phyloP scores from a whole-genome alignment of 2,113 vertebrate genomes.

The Pitta sordida region DNA sequence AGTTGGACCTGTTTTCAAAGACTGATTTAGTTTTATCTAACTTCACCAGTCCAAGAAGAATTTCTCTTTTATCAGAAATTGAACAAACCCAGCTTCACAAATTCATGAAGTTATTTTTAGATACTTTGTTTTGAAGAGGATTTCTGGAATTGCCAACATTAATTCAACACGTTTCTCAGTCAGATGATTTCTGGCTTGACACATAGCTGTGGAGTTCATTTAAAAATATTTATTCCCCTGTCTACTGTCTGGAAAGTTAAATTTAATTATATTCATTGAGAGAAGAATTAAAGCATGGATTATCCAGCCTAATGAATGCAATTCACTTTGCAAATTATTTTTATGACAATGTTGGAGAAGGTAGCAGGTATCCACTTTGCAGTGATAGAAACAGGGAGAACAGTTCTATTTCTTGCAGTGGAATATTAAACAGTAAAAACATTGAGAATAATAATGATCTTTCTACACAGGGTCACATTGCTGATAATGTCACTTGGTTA shows the following conservation, averaged over 20 bases:
- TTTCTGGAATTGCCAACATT: constrained; percentile 23
- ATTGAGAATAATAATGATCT: not conserved
- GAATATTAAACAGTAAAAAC: not conserved
- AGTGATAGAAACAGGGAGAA: not conserved
- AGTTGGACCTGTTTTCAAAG: not conserved
- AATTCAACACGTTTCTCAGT: not conserved
- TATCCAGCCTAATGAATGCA: not conserved
- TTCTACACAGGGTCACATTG: not conserved
- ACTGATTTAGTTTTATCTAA: not conserved
- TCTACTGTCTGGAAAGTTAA: not conserved
- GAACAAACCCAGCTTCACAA: not conserved
- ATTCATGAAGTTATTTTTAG: not conserved
- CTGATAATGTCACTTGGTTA: not conserved
- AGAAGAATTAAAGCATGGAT: not conserved
- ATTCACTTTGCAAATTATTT: constrained; percentile 36
- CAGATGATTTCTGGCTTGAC: constrained; percentile 31
- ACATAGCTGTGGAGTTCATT: not conserved
- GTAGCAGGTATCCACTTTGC: not conserved
- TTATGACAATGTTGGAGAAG: constrained; percentile 35
- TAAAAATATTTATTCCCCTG: constrained; percentile 30
- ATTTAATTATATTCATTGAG: constrained; percentile 37
- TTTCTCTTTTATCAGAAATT: not conserved
- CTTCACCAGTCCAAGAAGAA: not conserved
- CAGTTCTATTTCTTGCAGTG: not conserved
- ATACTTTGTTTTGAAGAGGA: not conserved